Percentiles rank a stretch among this genome's conserved stretches.
Conservation (phyloP, 2,797 vertebrate species). For the Microctenopoma lineatum region DNA sequence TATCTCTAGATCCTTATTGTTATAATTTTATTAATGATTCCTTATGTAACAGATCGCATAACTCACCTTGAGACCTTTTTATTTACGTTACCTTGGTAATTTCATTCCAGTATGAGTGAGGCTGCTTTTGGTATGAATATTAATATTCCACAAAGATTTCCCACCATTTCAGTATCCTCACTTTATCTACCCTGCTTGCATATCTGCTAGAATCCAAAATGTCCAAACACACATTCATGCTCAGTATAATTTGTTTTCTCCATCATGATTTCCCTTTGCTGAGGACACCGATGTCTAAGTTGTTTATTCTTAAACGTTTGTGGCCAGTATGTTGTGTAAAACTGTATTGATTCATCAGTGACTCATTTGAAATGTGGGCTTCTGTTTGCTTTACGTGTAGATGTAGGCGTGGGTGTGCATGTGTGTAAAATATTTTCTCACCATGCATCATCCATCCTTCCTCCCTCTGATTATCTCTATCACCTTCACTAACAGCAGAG, state of each 20-base stretch:
- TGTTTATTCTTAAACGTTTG: slow-evolving; percentile 28
- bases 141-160: neutral
- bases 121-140: too few relatives aligned
- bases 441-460: slow-evolving; percentile 20
- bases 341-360: slow-evolving; percentile 36
- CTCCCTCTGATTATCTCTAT: neutral
- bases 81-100: too few relatives aligned
- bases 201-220: too few relatives aligned
- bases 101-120: too few relatives aligned
- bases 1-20: too few relatives aligned
- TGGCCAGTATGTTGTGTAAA: slow-evolving; percentile 26
- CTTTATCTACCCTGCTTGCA: too few relatives aligned
- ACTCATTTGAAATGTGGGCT: slow-evolving; percentile 46
- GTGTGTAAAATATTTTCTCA: slow-evolving; percentile 27
- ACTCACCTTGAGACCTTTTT: too few relatives aligned
- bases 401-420: neutral
- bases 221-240: too few relatives aligned
- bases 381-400: slow-evolving; percentile 21
- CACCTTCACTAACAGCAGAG: slow-evolving; percentile 2
- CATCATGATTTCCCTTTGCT: neutral
- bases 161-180: neutral
- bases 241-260: neutral
- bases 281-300: neutral
- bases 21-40: too few relatives aligned
- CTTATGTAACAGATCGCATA: too few relatives aligned